Evolutionary conservation across 2,888 invertebrate species (phyloP).

Genomic region (Napeogenes inachia): DNA sequence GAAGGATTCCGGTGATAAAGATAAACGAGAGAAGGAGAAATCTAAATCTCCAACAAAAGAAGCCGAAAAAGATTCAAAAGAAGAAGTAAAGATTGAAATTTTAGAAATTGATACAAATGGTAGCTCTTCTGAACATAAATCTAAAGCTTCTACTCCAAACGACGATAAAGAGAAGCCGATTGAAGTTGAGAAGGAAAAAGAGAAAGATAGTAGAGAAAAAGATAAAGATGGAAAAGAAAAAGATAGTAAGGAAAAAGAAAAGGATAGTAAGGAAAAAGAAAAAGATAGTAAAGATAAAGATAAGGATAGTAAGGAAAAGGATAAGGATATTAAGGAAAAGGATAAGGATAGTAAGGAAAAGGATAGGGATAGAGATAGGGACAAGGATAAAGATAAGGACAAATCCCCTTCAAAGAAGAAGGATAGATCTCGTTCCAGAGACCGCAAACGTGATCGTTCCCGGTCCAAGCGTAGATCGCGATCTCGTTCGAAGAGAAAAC

Average conservation of each 20-base stretch:
- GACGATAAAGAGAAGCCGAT: constrained; percentile 49
- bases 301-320: background rate
- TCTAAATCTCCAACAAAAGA: constrained; percentile 56
- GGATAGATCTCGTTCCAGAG: constrained; percentile 67
- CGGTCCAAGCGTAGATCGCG: constrained; percentile 80
- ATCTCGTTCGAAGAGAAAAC: constrained; percentile 72
- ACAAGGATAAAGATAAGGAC: constrained; percentile 44
- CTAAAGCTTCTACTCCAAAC: constrained; percentile 52
- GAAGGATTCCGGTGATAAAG: constrained; percentile 45
- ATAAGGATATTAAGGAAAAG: constrained; percentile 31
- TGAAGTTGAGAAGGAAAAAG: constrained; percentile 43
- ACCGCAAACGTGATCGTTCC: constrained; percentile 69
- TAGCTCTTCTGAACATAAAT: constrained; percentile 47
- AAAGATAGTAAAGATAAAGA: constrained; percentile 55
- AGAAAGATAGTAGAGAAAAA: constrained; percentile 55
- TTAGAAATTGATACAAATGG: constrained; percentile 52
- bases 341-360: constrained; percentile 32
- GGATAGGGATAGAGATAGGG: constrained; percentile 28
- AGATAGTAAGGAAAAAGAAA: constrained; percentile 51
- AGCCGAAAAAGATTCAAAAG: constrained; percentile 50
- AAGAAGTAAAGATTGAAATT: constrained; percentile 49
- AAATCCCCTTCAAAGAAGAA: constrained; percentile 63
- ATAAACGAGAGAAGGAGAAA: constrained; percentile 55
- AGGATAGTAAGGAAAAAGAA: constrained; percentile 31
- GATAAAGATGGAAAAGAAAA: constrained; percentile 10